These are phyloP conservation scores for Cotesia typhae DNA, from an alignment of 1,140 invertebrate species.

Conservation along the genomic window DNA sequence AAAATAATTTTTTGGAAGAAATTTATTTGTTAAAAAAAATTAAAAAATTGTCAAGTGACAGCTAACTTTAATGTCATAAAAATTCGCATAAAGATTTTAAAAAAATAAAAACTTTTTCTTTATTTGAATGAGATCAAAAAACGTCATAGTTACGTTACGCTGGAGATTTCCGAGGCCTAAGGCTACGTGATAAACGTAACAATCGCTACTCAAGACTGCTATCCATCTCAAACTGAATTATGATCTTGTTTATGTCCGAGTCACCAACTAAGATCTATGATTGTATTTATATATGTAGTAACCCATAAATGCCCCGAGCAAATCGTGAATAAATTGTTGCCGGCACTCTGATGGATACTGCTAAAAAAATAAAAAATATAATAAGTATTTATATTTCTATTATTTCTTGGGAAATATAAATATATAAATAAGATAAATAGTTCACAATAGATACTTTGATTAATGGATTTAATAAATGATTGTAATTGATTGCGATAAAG, in stretches of 20 bases:
- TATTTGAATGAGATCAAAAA: constrained; percentile 15
- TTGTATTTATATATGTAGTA: neutral
- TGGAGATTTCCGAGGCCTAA: constrained; percentile 9
- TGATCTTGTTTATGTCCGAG: constrained; percentile 13
- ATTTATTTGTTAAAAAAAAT: no score
- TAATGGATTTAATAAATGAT: neutral
- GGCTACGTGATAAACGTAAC: constrained; percentile 25
- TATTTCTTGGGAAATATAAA: neutral
- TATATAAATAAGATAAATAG: neutral
- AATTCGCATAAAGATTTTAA: neutral
- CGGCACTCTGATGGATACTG: neutral
- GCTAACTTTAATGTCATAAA: no score
- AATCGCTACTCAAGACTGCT: constrained; percentile 4
- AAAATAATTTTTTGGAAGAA: no score
- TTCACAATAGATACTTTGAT: neutral
- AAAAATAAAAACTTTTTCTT: neutral
- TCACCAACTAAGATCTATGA: constrained; percentile 10
- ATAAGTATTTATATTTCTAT: neutral
- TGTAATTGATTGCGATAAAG: neutral
- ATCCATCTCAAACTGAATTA: constrained; percentile 21
- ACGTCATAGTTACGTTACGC: neutral
- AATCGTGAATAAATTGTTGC: neutral
- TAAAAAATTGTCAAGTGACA: no score
- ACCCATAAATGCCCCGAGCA: constrained; percentile 14
- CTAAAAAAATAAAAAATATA: neutral